Percentiles rank a stretch among this genome's conserved stretches.
Evolutionary conservation across 2,113 vertebrate genomes (phyloP).

Genomic region (Dinomys branickii): DNA sequence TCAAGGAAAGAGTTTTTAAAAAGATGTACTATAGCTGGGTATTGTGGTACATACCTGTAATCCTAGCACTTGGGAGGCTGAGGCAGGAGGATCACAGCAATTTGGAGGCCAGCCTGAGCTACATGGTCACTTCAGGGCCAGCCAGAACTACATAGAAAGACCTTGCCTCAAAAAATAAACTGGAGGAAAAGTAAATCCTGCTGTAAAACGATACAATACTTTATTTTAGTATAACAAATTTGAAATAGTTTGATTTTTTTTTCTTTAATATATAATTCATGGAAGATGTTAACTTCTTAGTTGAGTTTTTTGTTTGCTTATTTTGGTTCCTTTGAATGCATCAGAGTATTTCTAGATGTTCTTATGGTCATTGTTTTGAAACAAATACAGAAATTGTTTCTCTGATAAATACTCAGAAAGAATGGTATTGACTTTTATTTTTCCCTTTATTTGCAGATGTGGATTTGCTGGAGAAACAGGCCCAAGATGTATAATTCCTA

Average conservation of each 20-base stretch:
- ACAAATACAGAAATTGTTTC: constrained; percentile 36
- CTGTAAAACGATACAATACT: background rate
- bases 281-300: constrained; percentile 24
- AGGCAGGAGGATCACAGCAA: background rate
- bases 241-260: constrained; percentile 34
- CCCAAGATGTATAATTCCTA: constrained; percentile 98
- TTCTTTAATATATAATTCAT: background rate
- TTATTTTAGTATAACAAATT: constrained; percentile 39
- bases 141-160: background rate
- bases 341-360: constrained; percentile 16
- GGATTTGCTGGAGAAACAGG: constrained; percentile 99
- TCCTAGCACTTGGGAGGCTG: background rate
- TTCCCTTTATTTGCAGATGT: constrained; percentile 88
- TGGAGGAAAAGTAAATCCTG: background rate
- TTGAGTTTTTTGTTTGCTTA: background rate
- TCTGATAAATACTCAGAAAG: constrained; percentile 29
- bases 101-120: background rate
- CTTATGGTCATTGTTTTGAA: constrained; percentile 35
- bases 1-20: background rate
- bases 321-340: background rate
- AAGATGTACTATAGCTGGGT: background rate
- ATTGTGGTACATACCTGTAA: background rate
- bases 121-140: too few relatives aligned
- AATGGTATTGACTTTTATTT: constrained; percentile 50
- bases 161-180: background rate